Evolutionary conservation across 2,888 invertebrate species (phyloP).

Genomic region (Colostygia pectinataria): DNA sequence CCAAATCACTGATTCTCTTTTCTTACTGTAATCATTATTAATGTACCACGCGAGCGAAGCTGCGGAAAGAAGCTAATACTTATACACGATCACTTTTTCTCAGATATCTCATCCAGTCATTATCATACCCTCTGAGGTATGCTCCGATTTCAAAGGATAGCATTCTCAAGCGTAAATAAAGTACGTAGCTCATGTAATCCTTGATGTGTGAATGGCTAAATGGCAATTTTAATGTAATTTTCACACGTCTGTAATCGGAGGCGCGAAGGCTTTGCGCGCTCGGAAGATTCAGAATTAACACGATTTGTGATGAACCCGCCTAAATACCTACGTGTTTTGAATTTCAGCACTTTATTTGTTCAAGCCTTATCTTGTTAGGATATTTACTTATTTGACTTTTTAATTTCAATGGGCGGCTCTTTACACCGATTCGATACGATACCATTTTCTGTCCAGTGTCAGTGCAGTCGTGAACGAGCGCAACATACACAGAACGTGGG

Average conservation of each 20-base stretch:
- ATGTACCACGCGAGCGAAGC: no score
- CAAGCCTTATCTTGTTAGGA: background rate
- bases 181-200: conserved; percentile 11
- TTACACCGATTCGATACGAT: no score
- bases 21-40: no score
- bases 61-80: no score
- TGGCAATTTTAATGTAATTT: conserved; percentile 32
- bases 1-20: background rate
- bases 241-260: conserved; percentile 29
- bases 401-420: background rate
- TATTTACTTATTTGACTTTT: conserved; percentile 4
- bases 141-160: background rate
- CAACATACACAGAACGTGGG: no score
- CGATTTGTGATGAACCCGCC: conserved; percentile 33
- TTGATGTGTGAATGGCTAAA: conserved; percentile 29
- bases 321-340: conserved; percentile 25
- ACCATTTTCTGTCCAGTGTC: no score
- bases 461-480: no score
- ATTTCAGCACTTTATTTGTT: conserved; percentile 15
- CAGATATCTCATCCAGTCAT: background rate
- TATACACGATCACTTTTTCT: background rate
- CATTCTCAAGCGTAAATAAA: conserved; percentile 2
- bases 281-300: conserved; percentile 30
- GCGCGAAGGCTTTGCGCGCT: conserved; percentile 23
- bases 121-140: background rate